These are phyloP conservation scores for Trichopria drosophilae DNA, from an alignment of 2,888 invertebrate species.

Conservation along the genomic window DNA sequence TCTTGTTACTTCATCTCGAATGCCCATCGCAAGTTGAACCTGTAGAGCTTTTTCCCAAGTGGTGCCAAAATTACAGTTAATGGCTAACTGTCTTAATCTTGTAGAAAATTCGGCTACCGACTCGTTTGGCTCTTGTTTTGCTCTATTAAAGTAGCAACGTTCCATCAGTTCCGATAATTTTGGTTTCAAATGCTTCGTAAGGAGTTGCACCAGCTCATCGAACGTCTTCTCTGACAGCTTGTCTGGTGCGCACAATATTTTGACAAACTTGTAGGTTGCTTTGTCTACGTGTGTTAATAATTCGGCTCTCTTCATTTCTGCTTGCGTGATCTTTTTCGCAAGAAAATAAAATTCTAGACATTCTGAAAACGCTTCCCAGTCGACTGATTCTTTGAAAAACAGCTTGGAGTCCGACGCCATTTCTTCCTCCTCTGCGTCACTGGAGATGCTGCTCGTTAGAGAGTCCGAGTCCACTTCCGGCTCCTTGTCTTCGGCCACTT, in stretches of 20 bases:
- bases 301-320: constrained; percentile 20
- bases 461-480: no score
- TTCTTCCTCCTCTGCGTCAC: no score
- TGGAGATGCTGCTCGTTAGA: no score
- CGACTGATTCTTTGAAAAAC: constrained; percentile 15
- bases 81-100: constrained; percentile 5
- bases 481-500: constrained; percentile 2
- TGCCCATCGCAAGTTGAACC: constrained; percentile 19
- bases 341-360: constrained; percentile 23
- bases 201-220: constrained; percentile 15
- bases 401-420: constrained; percentile 7
- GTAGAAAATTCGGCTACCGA: constrained; percentile 18
- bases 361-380: constrained; percentile 26
- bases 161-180: constrained; percentile 16
- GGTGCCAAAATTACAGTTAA: constrained; percentile 18
- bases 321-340: constrained; percentile 20
- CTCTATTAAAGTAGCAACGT: constrained; percentile 18
- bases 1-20: constrained; percentile 17
- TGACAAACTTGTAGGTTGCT: constrained; percentile 24
- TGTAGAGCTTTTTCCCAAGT: constrained; percentile 7
- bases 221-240: constrained; percentile 20
- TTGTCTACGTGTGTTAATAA: constrained; percentile 27
- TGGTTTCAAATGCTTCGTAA: constrained; percentile 14
- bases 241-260: constrained; percentile 19
- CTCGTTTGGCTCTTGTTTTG: constrained; percentile 18